A percentile compares a stretch with the other conserved stretches of the same genome.
phyloP scores from a whole-genome alignment of 2,888 invertebrate genomes.

The Gonocerus acuteangulatus region DNA sequence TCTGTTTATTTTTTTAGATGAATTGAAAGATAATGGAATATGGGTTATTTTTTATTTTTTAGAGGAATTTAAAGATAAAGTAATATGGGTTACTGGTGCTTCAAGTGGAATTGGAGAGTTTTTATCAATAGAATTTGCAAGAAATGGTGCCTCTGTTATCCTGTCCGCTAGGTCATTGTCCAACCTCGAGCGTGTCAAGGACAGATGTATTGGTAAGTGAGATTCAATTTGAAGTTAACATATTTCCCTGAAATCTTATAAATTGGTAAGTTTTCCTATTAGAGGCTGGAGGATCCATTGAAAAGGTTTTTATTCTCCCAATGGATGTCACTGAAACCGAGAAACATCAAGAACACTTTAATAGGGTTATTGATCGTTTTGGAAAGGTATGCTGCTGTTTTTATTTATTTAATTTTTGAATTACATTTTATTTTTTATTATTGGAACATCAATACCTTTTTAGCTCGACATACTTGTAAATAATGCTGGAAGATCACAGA shows the following conservation, averaged over 20 bases:
- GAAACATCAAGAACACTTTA: conserved; percentile 54
- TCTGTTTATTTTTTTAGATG: too few relatives aligned
- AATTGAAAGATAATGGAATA: neutral
- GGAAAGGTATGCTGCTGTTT: conserved; percentile 46
- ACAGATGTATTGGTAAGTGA: conserved; percentile 53
- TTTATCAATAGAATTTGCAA: conserved; percentile 60
- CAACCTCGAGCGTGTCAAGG: conserved; percentile 58
- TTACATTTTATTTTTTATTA: neutral
- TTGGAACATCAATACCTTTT: neutral
- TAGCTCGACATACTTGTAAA: conserved; percentile 68
- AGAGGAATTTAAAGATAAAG: conserved; percentile 56
- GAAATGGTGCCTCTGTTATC: conserved; percentile 57
- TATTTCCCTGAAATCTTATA: neutral
- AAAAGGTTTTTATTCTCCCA: conserved; percentile 59
- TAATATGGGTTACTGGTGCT: conserved; percentile 77
- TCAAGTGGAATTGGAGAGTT: conserved; percentile 76
- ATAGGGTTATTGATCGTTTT: conserved; percentile 58
- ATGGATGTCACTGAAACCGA: conserved; percentile 58
- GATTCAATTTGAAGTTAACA: too few relatives aligned
- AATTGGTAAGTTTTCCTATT: neutral
- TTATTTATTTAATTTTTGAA: neutral
- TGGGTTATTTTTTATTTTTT: conserved; percentile 24
- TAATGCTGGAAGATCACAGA: conserved; percentile 73
- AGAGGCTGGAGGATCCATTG: conserved; percentile 44
- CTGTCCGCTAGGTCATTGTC: conserved; percentile 58